Evolutionary conservation across 2,888 invertebrate genomes (phyloP), one percentile per base, ranked within the genome.

Genomic region (Drosophila demipolita): DNA sequence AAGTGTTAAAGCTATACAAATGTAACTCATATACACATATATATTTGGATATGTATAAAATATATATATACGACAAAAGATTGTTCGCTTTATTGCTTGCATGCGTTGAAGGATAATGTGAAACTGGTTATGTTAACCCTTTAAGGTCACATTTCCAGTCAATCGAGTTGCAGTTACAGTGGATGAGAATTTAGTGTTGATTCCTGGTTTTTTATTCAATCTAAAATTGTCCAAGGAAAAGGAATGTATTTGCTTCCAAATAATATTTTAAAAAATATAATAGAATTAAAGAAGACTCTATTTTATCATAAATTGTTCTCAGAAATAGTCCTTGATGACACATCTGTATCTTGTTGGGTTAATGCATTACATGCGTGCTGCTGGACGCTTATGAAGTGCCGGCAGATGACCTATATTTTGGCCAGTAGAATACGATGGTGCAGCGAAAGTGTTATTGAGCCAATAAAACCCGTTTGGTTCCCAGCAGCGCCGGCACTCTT

Each of bases 391-490:
- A 74, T 53, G 26, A 62, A 74, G 38, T 55, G 66, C 50, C 67
- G 57, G 67, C 75, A 65, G 73, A 45, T 90, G 86, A 85, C 85
- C 86, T 89, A 86, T 78, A 83, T 90, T 67, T 60, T 35, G 38
- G 50, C 63, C 59, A 67, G 88, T 71, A 90, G 88, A 88, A 90
- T 83, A 59, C 71, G 52, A 61, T 66, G 82, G 60, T 55, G 58
- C 80, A 86, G 76, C 82, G 90, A 90, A 90, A 90, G 90, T 90
- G 87, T 86, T 87, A 84, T 82, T 80, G 86, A 77, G 61, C 40
- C 23, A 23, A 45, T 45, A 15, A 87, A 90, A 88, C 90, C 76
- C 53, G 90, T 90, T 88, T 76, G 60, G 38, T 50, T n/a, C 63
- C 61, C 60, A 54, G n/a, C 68, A 42, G 50, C 52, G 60, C 32